A percentile compares a stretch with the other conserved stretches of the same genome.
Conservation (phyloP, 37 sponge, comb jelly and placozoan species). For the Oscarella lobularis region DNA sequence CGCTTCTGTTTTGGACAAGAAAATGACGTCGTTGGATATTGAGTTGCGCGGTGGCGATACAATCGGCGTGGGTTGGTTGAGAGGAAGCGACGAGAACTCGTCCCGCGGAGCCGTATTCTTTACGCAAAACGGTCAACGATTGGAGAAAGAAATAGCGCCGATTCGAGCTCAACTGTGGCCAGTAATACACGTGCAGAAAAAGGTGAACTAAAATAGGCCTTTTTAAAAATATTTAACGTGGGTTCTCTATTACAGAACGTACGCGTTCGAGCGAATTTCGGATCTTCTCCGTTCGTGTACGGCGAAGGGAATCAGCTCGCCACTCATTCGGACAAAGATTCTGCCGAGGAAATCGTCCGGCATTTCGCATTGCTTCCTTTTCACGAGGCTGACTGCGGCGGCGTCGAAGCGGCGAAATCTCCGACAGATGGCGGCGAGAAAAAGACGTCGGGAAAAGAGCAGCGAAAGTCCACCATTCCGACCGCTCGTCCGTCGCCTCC, state of each 20-base stretch:
- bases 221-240: too few relatives aligned
- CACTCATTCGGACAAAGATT: constrained; percentile 27
- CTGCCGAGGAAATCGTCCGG: constrained; percentile 48
- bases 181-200: constrained; percentile 70
- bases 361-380: constrained; percentile 59
- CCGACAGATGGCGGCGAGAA: not conserved
- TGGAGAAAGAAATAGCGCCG: constrained; percentile 26
- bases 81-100: constrained; percentile 23
- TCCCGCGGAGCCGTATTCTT: constrained; percentile 55
- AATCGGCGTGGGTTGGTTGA: constrained; percentile 82
- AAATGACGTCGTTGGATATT: constrained; percentile 1
- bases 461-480: too few relatives aligned
- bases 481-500: constrained; percentile 11
- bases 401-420: constrained; percentile 1
- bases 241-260: constrained; percentile 48
- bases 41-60: constrained; percentile 50
- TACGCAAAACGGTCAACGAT: constrained; percentile 66
- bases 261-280: constrained; percentile 79
- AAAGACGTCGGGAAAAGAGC: not conserved
- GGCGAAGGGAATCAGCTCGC: constrained; percentile 47
- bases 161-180: constrained; percentile 57
- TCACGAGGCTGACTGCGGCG: constrained; percentile 23
- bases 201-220: constrained; percentile 19
- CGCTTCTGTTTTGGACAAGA: not conserved
- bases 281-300: constrained; percentile 60